Evolutionary conservation across 37 sponge, comb jelly and placozoan genomes (phyloP), one percentile per base, ranked within the genome.

Genomic region (Bolinopsis microptera): DNA sequence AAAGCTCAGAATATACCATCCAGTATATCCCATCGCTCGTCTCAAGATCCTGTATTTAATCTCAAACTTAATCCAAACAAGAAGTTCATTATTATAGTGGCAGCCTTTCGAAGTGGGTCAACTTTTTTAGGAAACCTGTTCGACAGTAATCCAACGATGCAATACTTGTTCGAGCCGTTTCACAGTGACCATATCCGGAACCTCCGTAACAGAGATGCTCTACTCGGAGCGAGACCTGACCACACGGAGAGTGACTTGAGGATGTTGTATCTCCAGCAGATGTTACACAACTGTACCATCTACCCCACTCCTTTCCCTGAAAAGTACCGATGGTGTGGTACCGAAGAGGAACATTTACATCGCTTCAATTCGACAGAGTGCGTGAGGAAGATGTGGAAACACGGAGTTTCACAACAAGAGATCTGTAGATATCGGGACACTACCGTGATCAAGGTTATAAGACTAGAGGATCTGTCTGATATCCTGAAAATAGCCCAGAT

Each of bases 261-360:
- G 74, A 70, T 70, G 74, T n/a, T 70, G 25, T 70, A 70, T n/a
- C 30, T 70, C 28, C 74, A 70, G 74, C 74, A 70, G 74, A 70
- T 70, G 25, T 3, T 70, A 26, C 74, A 70, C 30, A 70, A 70
- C 74, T 70, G 74, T 26, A 28, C 74, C 28, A n/a, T 70, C 2
- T 70, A 26, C 28, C 25, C 3, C 28, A 70, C 74, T 22, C 74
- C 74, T 26, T 70, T 70, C 74, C 25, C 74, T 9, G 74, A 26
- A 2, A 70, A 26, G 74, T 70, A 28, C 74, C 28, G 21, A 22
- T 70, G 30, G 28, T 70, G 74, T n/a, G 74, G 74, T 22, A 70
- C 74, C 26, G 28, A 9, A 9, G 2, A 22, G 28, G 74, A 70
- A 26, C 25, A 70, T n/a, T n/a, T 70, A 1, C 74, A 28, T 2